Base-by-base conservation (phyloP, 2,888 invertebrate genomes). In the Synanthedon tipuliformis region DNA sequence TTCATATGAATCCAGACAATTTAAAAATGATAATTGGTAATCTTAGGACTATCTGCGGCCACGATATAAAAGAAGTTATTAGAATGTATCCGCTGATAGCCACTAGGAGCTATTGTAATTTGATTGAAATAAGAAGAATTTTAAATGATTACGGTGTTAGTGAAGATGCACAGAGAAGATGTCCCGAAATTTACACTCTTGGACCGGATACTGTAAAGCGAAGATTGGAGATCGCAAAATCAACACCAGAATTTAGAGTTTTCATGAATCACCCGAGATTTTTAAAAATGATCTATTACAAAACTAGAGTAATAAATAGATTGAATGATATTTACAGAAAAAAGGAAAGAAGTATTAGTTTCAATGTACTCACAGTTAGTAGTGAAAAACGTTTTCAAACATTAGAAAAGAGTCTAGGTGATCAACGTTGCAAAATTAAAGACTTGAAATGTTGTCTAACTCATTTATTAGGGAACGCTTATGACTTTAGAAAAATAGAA, bases 51-150 rank as follows among this genome's bases (percentile, higher is more conserved):
- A 73, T 88, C 57, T 86, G 79, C 54, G 87, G 83, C 16, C 77
- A 85, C 57, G 82, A 86, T 64, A 71, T 87, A 4, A 84, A 78
- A 65, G 87, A 88, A 66, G 63, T 88, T 10, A 62, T 88, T n/a
- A 72, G 80, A 59, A 63, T 78, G 61, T 66, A 78, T 61, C 88
- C 88, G n/a, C 83, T 76, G 60, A 55, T 88, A 57, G 79, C 83
- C 8, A 66, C 69, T 56, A 78, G 71, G 59, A 86, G 69, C 55
- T 81, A 63, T 66, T 55, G 62, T 4, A 70, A 66, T 11, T 55
- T 88, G 53, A 11, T 75, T 50, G 78, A 81, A 62, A 87, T 70
- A 54, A 73, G 65, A 60, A 71, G 74, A 15, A 58, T 86, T 34
- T 64, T 88, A 41, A 62, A 85, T 59, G 76, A 82, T 52, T 78